Evolutionary conservation across 2,888 invertebrate genomes (phyloP).

Genomic region (Zaprionus bogoriensis): DNA sequence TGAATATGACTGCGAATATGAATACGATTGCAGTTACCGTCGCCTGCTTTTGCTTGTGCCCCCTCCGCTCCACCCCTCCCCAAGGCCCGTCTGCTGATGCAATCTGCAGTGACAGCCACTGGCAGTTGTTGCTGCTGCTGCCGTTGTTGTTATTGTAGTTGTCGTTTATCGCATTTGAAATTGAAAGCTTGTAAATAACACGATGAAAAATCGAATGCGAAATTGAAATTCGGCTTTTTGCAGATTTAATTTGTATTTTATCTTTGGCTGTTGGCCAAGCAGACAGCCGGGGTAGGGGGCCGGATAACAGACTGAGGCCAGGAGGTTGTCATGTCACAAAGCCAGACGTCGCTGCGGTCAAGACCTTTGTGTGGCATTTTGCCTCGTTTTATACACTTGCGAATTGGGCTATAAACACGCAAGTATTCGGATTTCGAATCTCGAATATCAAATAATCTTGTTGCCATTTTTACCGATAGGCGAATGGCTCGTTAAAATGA

Average conservation of each 20-base stretch:
- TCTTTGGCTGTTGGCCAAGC: neutral
- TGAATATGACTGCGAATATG: slow-evolving; percentile 54
- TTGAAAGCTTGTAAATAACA: slow-evolving; percentile 66
- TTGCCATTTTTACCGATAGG: neutral
- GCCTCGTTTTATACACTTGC: neutral
- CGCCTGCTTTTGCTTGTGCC: neutral
- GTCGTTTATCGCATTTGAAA: slow-evolving; percentile 68
- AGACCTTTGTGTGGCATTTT: neutral
- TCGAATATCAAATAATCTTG: neutral
- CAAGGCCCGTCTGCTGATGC: slow-evolving; percentile 45
- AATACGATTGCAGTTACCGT: slow-evolving; percentile 13
- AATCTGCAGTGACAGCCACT: slow-evolving; percentile 60
- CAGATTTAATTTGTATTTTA: slow-evolving; percentile 50
- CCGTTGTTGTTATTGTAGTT: too few species aligned
- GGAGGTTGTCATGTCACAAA: neutral
- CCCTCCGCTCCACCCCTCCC: too few species aligned
- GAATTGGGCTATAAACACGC: neutral
- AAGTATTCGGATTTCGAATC: neutral
- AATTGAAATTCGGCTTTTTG: slow-evolving; percentile 56
- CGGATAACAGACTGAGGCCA: neutral
- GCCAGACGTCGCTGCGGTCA: neutral
- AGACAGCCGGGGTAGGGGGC: neutral
- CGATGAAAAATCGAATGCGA: slow-evolving; percentile 56
- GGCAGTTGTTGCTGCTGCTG: slow-evolving; percentile 31
- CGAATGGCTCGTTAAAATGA: neutral